Percentiles rank a stretch among this genome's conserved stretches.
phyloP scores from a whole-genome alignment of 2,797 vertebrate genomes.

The Echiichthys vipera region DNA sequence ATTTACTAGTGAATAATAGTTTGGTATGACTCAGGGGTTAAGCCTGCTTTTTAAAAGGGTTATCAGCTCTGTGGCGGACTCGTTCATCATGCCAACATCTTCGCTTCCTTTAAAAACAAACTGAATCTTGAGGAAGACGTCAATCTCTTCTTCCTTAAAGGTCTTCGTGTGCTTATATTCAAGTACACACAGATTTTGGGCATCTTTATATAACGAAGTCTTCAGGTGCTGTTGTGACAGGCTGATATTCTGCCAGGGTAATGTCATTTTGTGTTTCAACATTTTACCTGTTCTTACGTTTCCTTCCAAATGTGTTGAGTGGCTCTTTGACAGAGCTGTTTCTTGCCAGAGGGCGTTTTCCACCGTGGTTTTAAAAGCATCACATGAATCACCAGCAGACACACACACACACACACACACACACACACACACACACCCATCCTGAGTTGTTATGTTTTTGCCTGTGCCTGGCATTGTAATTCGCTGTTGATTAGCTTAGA shows the following conservation, averaged over 20 bases:
- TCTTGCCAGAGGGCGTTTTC: constrained; percentile 67
- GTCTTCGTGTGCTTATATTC: background rate
- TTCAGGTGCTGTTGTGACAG: constrained; percentile 50
- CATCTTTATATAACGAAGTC: constrained; percentile 25
- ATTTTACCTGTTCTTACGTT: constrained; percentile 59
- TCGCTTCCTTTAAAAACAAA: constrained; percentile 51
- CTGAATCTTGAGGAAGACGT: constrained; percentile 28
- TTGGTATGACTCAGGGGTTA: background rate
- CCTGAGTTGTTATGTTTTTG: constrained; percentile 70
- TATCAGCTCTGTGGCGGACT: background rate
- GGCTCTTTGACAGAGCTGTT: constrained; percentile 65
- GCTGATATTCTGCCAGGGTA: constrained; percentile 34
- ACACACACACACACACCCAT: constrained; percentile 57
- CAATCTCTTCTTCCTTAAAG: constrained; percentile 4
- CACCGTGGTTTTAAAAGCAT: constrained; percentile 64
- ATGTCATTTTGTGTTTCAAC: constrained; percentile 48
- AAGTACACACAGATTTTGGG: constrained; percentile 7
- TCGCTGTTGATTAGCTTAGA: constrained; percentile 76
- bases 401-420: constrained; percentile 61
- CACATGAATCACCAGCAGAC: constrained; percentile 65
- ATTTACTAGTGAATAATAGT: constrained; percentile 5
- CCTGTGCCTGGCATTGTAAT: constrained; percentile 77
- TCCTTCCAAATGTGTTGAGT: constrained; percentile 58
- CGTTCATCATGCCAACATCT: constrained; percentile 20
- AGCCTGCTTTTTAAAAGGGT: background rate